Evolutionary conservation across 2,113 vertebrate species (phyloP).

Genomic region (Paracyprichromis sp.): DNA sequence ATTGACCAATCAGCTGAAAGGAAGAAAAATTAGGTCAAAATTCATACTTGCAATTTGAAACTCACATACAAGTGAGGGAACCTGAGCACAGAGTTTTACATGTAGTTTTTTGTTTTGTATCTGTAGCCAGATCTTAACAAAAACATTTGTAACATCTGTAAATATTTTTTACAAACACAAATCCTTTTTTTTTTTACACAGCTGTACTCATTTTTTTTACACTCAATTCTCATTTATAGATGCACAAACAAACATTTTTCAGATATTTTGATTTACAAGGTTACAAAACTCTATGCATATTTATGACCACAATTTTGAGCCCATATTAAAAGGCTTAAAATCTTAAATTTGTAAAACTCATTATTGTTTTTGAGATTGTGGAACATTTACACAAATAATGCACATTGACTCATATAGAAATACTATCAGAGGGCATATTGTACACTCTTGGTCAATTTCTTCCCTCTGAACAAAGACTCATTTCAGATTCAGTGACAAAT

Average conservation of each 20-base stretch:
- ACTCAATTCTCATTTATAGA: neutral
- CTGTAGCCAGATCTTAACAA: neutral
- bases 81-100: neutral
- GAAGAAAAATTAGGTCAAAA: neutral
- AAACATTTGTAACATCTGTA: neutral
- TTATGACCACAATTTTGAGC: neutral
- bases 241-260: neutral
- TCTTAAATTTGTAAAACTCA: neutral
- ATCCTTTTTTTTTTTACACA: neutral
- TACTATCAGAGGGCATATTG: neutral
- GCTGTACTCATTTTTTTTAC: neutral
- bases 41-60: neutral
- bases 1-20: neutral
- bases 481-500: neutral
- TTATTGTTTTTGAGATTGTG: neutral
- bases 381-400: neutral
- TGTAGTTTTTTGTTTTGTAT: neutral
- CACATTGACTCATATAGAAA: neutral
- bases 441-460: neutral
- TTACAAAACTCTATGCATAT: neutral
- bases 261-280: neutral
- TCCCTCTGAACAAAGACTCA: neutral
- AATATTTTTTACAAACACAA: neutral
- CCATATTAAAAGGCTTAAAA: neutral
- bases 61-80: neutral